Base-by-base conservation (phyloP, 92 coral and sea anemone species). In the Epizoanthus scotinus region DNA sequence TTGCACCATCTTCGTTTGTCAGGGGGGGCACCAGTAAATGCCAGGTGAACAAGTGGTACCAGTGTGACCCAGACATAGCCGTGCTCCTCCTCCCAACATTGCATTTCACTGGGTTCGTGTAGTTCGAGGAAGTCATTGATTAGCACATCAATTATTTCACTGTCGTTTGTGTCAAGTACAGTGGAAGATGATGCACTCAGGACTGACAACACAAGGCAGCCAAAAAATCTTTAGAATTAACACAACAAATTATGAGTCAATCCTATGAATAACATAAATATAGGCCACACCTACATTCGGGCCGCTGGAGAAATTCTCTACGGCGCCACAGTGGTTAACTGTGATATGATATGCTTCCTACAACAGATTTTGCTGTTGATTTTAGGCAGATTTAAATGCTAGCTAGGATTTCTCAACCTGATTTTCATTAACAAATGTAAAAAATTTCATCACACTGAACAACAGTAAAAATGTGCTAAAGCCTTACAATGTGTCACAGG, bases 11-110 rank as follows among this genome's bases (percentile, higher is more conserved):
- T 29, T 31, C 28, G 22, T 36, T 24, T 86, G 10, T 42, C 79
- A 73, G 66, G 63, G 50, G 63, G 82, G 15, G 93, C 95, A 8
- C 74, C 89, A 24, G 98, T 90, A 83, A 94, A 94, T 7, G 89
- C 91, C 67, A 94, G 80, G 56, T 90, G 97, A 25, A 92, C 87
- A 2, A 92, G 72, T 2, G 98, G 97, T 7, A 83, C 83, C 62
- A 94, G 84, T 18, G 97, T 88, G 62, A 92, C 89, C 98, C 98
- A 94, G 9, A 94, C 91, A 47, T 90, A 94, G 19, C 84, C 71
- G 31, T 77, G 85, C 9, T 86, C 84, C 17, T 65, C 83, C 52
- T 94, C 93, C 78, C 79, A 92, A 12, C 60, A 28, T 13, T 85
- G 78, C 22, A 90, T 86, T 78, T 84, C 87, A 10, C 52, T n/a